Percentiles rank a stretch among this genome's conserved stretches.
Conservation (phyloP, 2,888 invertebrate species). For the Cremastobaeus sp. region DNA sequence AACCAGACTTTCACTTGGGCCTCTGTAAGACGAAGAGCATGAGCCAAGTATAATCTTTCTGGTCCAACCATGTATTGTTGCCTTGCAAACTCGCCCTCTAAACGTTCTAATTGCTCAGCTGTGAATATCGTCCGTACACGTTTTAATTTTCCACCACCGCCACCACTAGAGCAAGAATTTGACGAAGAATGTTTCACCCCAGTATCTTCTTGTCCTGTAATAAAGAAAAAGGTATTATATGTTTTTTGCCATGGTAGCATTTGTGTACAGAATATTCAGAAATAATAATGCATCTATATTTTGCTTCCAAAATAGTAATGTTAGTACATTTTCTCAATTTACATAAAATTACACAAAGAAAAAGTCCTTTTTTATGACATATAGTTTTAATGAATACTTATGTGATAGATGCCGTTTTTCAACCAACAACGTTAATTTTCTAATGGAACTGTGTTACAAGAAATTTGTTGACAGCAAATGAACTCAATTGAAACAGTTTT, state of each 20-base stretch:
- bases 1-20: slow-evolving; percentile 85
- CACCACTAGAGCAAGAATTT: slow-evolving; percentile 70
- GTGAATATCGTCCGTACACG: slow-evolving; percentile 97
- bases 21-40: slow-evolving; percentile 90
- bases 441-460: no score
- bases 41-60: slow-evolving; percentile 93
- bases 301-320: no score
- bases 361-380: no score
- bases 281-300: no score
- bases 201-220: slow-evolving; percentile 75
- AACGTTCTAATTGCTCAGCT: slow-evolving; percentile 94
- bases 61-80: slow-evolving; percentile 99
- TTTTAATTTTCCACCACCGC: slow-evolving; percentile 85
- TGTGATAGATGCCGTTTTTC: no score
- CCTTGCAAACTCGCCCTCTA: slow-evolving; percentile 96
- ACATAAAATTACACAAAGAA: no score
- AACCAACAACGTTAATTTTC: no score
- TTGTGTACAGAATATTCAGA: background rate
- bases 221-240: background rate
- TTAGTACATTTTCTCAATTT: no score
- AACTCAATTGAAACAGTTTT: no score
- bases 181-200: slow-evolving; percentile 77
- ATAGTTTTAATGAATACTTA: no score
- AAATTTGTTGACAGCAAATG: no score
- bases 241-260: background rate